Evolutionary conservation across 2,888 invertebrate species (phyloP), one percentile per base, ranked within the genome.

Genomic region (Mimumesa dahlbomi): DNA sequence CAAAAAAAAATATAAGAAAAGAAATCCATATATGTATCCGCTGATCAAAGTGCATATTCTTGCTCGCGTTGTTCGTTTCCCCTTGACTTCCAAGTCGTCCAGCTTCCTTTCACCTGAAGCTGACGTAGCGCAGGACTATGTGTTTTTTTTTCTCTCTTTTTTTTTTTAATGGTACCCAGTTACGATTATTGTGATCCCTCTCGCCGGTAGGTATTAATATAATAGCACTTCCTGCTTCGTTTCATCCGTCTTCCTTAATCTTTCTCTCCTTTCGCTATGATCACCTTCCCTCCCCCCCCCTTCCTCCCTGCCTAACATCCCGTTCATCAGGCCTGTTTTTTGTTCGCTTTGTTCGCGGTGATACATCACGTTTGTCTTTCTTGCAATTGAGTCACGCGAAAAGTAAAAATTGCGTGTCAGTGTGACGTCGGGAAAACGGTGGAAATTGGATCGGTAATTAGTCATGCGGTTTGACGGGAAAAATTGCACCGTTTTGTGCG

Each of bases 91-190:
- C 29, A 31, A 19, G 14, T 40, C 34, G 46, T 58, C 52, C 21
- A 29, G 22, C 40, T 59, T 48, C 53, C 65, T 59, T 59, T 66
- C 59, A 40, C 54, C 49, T 34, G 21, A 53, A 34, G 46, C 49
- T 54, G 43, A 61, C 53, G 61, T 49, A 66, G 61, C 53, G n/a
- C n/a, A n/a, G n/a, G n/a, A n/a, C n/a, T n/a, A n/a, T n/a, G n/a
- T n/a, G n/a, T n/a, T n/a, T n/a, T n/a, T n/a, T n/a, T n/a, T n/a
- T n/a, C n/a, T n/a, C n/a, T n/a, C n/a, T n/a, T n/a, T n/a, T n/a
- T n/a, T n/a, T n/a, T n/a, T n/a, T n/a, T 53, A 59, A 65, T 29
- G 18, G 21, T 7, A 40, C 1, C 2, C 31, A 43, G 29, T 48
- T 45, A 2, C 31, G n/a, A 40, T 61, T 45, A 14, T 43, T 25